phyloP scores from a whole-genome alignment of 2,797 vertebrate genomes.

The Malacoraja senta region DNA sequence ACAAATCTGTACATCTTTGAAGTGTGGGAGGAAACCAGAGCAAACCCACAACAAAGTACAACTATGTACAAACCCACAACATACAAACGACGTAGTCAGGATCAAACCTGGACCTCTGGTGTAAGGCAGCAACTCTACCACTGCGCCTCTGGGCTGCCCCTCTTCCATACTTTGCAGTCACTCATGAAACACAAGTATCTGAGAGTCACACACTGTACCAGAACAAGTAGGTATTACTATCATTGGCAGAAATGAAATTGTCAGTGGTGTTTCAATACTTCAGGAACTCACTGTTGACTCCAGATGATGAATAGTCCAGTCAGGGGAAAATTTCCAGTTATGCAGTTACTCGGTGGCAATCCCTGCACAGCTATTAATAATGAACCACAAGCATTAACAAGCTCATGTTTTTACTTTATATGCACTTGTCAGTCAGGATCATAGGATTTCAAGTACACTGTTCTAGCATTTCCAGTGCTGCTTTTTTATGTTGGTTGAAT shows the following conservation, averaged over 20 bases:
- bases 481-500: not conserved
- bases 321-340: not conserved
- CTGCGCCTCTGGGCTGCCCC: no score
- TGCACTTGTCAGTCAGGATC: not conserved
- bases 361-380: not conserved
- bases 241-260: not conserved
- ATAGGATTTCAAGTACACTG: not conserved
- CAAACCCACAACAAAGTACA: no score
- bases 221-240: conserved; percentile 21
- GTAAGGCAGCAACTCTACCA: no score
- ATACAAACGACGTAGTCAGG: no score
- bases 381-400: no score
- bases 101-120: no score
- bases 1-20: no score
- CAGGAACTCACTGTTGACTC: not conserved
- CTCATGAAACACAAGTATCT: conserved; percentile 15
- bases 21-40: no score
- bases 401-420: not conserved
- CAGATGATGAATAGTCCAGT: not conserved
- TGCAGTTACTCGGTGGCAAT: not conserved
- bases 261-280: not conserved
- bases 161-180: not conserved
- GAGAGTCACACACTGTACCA: not conserved
- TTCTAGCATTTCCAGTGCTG: not conserved
- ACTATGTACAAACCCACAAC: no score